Base-by-base conservation (phyloP, 1,140 invertebrate species). In the Ruditapes philippinarum region DNA sequence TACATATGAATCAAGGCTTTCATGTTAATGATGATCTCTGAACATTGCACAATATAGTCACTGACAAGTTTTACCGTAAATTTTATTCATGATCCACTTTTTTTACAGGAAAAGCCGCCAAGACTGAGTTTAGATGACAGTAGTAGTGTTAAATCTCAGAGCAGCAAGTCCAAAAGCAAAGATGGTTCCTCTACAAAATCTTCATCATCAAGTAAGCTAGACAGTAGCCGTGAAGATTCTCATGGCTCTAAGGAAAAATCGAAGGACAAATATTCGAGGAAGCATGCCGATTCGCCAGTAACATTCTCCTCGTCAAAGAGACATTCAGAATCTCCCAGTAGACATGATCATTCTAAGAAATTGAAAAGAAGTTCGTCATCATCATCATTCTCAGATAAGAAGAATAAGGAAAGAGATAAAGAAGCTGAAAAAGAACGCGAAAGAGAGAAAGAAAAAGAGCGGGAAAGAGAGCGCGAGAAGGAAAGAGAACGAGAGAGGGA, bases 351-450 rank as follows among this genome's bases (percentile, higher is more conserved):
- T 17, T 49, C 57, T 12, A 82, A 82, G 42, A 89, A 89, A 25
- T 28, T 82, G 4, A 88, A 82, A 54, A 74, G 87, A 57, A 89
- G 87, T 70, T 89, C 87, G 7, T 89, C 87, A 11, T 73, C 65
- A 5, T 89, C 87, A 11, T 89, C 87, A 87, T 87, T 87, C 68
- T 0, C 74, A 45, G 88, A 89, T 40, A 74, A 87, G 40, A 70
- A 78, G 38, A 76, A 14, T n/a, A 85, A 68, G 22, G 74, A 82
- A 9, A 87, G 38, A 28, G 83, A 87, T 17, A 80, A 49, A 74
- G 76, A 81, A 49, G 60, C n/a, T 22, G 60, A 85, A 60, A 81
- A 79, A 80, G 89, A 79, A 49, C 76, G 40, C 31, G 57, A 85
- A 31, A 86, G 68, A 62, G 45, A 80, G 31, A 57, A 12, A 19